A percentile compares a stretch with the other conserved stretches of the same genome.
phyloP scores from a whole-genome alignment of 2,888 invertebrate species.

The Neoascia interrupta region DNA sequence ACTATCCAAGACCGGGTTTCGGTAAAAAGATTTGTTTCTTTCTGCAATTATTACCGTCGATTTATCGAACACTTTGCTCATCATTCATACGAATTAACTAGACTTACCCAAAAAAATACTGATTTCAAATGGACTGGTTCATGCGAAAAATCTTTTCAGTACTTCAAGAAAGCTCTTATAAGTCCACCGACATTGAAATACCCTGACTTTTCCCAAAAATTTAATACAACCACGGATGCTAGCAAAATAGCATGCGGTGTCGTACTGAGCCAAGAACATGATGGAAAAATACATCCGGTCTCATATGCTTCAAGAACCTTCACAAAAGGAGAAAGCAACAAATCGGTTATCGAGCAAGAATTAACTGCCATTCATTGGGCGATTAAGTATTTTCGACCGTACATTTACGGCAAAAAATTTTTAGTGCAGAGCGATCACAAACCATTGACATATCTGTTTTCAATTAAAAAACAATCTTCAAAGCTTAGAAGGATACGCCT shows the following conservation, averaged over 20 bases:
- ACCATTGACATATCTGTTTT: conserved; percentile 70
- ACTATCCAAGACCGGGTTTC: conserved; percentile 30
- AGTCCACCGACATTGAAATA: conserved; percentile 14
- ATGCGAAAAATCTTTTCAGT: conserved; percentile 31
- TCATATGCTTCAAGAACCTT: conserved; percentile 65
- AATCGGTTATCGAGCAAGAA: too few species aligned
- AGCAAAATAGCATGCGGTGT: conserved; percentile 56
- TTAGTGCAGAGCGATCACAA: conserved; percentile 68
- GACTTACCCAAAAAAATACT: conserved; percentile 25
- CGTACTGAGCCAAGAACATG: conserved; percentile 50
- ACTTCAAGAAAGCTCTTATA: conserved; percentile 3
- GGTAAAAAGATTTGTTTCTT: conserved; percentile 38
- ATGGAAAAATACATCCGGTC: conserved; percentile 38
- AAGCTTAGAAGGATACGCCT: conserved; percentile 71
- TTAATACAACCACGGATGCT: conserved; percentile 50
- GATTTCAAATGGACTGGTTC: conserved; percentile 23
- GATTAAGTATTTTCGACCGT: conserved; percentile 69
- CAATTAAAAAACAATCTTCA: conserved; percentile 70
- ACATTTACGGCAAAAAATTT: conserved; percentile 64
- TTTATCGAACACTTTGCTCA: conserved; percentile 42
- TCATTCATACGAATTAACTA: background rate
- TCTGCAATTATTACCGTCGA: conserved; percentile 38
- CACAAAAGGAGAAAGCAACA: conserved; percentile 71
- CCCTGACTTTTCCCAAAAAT: conserved; percentile 15
- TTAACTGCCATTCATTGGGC: conserved; percentile 70